phyloP scores from a whole-genome alignment of 2,113 vertebrate genomes.

The Dasyornis broadbenti region DNA sequence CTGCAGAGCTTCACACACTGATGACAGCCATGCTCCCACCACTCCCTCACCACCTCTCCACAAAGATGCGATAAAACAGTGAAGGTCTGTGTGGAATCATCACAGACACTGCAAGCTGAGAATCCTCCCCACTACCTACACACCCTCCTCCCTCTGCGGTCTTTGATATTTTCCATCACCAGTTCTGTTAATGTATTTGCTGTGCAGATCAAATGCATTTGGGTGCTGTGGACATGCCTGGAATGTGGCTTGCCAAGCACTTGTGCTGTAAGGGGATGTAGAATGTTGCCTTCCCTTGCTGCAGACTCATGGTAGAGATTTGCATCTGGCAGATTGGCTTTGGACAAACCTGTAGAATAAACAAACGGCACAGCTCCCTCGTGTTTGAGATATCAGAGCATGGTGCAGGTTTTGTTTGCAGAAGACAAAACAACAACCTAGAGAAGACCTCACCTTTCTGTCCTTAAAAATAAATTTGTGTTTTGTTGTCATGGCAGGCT shows the following conservation, averaged over 20 bases:
- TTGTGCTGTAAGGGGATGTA: not conserved
- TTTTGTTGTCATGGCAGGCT: not conserved
- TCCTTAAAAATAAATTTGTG: not conserved
- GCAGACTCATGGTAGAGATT: not conserved
- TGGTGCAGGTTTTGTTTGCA: not conserved
- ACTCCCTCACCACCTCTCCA: not conserved
- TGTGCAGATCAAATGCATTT: not conserved
- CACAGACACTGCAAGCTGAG: not conserved
- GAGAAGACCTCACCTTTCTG: not conserved
- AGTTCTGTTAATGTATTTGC: not conserved
- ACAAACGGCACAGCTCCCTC: fast-evolving
- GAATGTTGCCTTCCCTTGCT: not conserved
- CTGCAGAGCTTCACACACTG: not conserved
- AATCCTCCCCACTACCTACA: not conserved
- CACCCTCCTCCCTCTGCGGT: not conserved
- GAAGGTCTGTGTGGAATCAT: not conserved
- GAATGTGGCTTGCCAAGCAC: not conserved
- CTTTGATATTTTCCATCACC: not conserved
- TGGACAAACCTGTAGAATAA: not conserved
- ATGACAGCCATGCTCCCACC: not conserved
- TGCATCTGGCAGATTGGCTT: not conserved
- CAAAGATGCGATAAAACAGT: not conserved
- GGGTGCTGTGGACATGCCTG: not conserved
- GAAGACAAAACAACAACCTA: not conserved
- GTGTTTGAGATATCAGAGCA: not conserved